Evolutionary conservation across 2,797 vertebrate genomes (phyloP).

Genomic region (Pangasius macronema): DNA sequence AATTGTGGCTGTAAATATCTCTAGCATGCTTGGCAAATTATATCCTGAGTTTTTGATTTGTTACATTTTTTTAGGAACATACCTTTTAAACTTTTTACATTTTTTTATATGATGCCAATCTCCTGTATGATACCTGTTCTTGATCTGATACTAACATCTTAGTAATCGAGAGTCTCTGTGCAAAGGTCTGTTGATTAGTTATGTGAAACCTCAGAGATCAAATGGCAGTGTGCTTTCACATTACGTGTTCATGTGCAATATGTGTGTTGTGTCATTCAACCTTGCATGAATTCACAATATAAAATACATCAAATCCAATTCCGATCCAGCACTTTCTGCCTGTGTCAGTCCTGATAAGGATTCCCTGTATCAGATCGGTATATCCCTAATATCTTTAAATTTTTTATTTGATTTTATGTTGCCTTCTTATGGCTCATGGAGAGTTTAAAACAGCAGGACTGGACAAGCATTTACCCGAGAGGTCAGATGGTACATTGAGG

Average conservation of each 20-base stretch:
- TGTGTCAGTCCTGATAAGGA: neutral
- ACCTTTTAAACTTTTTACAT: no score
- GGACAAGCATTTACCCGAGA: neutral
- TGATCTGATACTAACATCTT: neutral
- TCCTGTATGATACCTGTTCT: neutral
- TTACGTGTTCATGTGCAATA: neutral
- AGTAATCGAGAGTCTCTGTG: neutral
- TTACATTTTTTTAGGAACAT: neutral
- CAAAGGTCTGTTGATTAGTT: neutral
- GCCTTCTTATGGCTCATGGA: neutral
- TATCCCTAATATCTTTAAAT: neutral
- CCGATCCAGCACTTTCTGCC: neutral
- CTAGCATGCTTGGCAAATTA: neutral
- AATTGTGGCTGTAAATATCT: neutral
- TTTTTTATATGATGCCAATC: neutral
- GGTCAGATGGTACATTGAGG: slow-evolving; percentile 10
- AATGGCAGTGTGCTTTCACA: neutral
- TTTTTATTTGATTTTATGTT: neutral
- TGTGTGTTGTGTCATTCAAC: neutral
- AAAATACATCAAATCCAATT: neutral
- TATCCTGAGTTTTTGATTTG: neutral
- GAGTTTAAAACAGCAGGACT: neutral
- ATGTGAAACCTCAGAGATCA: neutral
- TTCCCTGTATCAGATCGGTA: neutral
- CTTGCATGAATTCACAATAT: neutral